These are phyloP conservation scores for Benthosema pterotum DNA, from an alignment of 2,797 vertebrate genomes.

Conservation along the genomic window DNA sequence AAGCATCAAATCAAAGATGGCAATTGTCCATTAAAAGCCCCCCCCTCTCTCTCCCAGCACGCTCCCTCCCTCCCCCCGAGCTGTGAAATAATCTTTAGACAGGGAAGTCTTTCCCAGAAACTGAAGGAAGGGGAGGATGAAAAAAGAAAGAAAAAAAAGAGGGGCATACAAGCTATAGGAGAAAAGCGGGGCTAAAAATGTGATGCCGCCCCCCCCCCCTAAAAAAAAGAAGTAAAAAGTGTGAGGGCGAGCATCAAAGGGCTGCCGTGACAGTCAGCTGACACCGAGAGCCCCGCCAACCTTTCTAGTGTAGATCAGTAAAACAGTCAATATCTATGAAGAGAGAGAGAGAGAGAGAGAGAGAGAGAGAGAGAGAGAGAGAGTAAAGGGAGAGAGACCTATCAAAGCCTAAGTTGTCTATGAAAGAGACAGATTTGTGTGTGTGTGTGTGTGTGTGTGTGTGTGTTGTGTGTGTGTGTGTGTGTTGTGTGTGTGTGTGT, in stretches of 20 bases:
- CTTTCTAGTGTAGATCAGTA: slow-evolving; percentile 26
- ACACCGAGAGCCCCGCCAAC: slow-evolving; percentile 28
- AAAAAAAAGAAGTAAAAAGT: slow-evolving; percentile 3
- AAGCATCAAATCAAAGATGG: slow-evolving; percentile 95
- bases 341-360: slow-evolving; percentile 1
- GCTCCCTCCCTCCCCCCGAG: slow-evolving; percentile 63
- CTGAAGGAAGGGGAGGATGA: slow-evolving; percentile 25
- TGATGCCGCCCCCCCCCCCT: not conserved
- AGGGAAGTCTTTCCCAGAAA: slow-evolving; percentile 57
- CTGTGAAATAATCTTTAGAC: slow-evolving; percentile 65
- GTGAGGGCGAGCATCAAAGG: slow-evolving; percentile 5
- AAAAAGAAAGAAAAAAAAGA: slow-evolving; percentile 25
- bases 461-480: slow-evolving; percentile 1
- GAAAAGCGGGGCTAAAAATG: not conserved
- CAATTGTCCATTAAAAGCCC: slow-evolving; percentile 89
- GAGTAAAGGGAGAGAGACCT: slow-evolving; percentile 3
- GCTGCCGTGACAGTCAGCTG: slow-evolving; percentile 37
- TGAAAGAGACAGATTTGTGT: slow-evolving; percentile 1
- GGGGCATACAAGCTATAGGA: not conserved
- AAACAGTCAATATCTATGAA: slow-evolving; percentile 34
- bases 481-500: not conserved
- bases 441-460: not conserved
- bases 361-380: not conserved
- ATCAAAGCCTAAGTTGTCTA: slow-evolving; percentile 11
- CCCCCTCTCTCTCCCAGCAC: slow-evolving; percentile 84